phyloP scores from a whole-genome alignment of 2,113 vertebrate genomes.

The Sinocyclocheilus anshuiensis region DNA sequence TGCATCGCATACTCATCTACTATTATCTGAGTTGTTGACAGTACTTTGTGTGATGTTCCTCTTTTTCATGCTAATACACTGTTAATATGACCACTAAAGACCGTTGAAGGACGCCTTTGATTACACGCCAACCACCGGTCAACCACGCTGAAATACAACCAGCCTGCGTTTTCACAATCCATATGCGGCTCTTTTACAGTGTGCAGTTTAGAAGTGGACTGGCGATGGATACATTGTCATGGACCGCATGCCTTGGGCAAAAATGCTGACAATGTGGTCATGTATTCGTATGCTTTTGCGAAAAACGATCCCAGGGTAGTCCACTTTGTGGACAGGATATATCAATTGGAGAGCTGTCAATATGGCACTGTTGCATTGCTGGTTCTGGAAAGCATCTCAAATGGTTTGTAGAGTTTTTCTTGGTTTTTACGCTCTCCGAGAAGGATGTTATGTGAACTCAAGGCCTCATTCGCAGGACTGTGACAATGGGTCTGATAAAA shows the following conservation, averaged over 20 bases:
- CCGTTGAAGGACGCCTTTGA: not conserved
- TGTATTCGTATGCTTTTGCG: not conserved
- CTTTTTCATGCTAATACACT: not conserved
- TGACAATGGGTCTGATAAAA: slow-evolving; percentile 52
- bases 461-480: slow-evolving; percentile 26
- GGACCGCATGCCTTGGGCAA: not conserved
- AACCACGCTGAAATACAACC: not conserved
- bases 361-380: not conserved
- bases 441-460: not conserved
- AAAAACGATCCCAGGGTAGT: not conserved
- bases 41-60: not conserved
- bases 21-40: not conserved
- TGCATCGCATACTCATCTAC: not conserved
- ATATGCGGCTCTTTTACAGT: not conserved
- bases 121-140: not conserved
- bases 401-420: not conserved
- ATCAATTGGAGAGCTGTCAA: not conserved
- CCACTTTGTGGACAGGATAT: not conserved
- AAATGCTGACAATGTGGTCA: slow-evolving; percentile 30
- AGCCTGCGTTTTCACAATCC: not conserved
- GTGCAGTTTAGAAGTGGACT: not conserved
- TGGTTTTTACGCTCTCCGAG: not conserved
- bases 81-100: not conserved
- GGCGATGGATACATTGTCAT: slow-evolving; percentile 6
- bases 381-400: not conserved